Base-by-base conservation (phyloP, 2,113 vertebrate species). In the Saguinus imperator region DNA sequence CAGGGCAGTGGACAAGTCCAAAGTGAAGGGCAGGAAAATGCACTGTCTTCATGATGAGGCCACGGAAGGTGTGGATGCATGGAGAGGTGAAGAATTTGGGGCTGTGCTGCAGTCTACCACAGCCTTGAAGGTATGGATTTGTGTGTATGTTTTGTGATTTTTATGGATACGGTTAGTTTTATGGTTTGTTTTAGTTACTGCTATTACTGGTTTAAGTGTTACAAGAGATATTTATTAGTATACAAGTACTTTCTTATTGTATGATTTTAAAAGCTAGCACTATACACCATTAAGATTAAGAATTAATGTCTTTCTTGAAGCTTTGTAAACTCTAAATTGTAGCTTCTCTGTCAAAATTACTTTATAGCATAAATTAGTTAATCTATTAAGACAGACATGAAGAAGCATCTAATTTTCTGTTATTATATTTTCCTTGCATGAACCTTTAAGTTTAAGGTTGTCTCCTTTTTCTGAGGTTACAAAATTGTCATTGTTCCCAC, bases 61-160 rank as follows among this genome's bases (percentile, higher is more conserved):
- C 40, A 4, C 0, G 2, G 1, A 17, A 8, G 2, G 6, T 3
- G n/a, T 1, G 1, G 4, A 12, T 10, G 2, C 35, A 29, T 6
- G 35, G 81, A 17, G 9, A 0, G 1, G 12, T 37, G 17, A 52
- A 4, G 6, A 35, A 8, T 37, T 2, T 6, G 1, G 0, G 6
- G 0, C 20, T 3, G 3, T 27, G 0, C 3, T 4, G 13, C 52
- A 10, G 5, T 23, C 61, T 29, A 11, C 35, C 10, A 5, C 1
- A 58, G 61, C 12, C 55, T 35, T 80, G 6, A 23, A 1, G 8
- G 6, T 48, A 3, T 1, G 2, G 27, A 35, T 84, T 45, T 85
- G n/a, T 6, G 23, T 32, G 29, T 13, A 3, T 25, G 4, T 12
- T 32, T 70, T 85, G 25, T 40, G 12, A 50, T 29, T 87, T 70